Percentiles rank a stretch among this genome's conserved stretches.
phyloP scores from a whole-genome alignment of 2,797 vertebrate species.

The Ctenopoma kingsleyae region DNA sequence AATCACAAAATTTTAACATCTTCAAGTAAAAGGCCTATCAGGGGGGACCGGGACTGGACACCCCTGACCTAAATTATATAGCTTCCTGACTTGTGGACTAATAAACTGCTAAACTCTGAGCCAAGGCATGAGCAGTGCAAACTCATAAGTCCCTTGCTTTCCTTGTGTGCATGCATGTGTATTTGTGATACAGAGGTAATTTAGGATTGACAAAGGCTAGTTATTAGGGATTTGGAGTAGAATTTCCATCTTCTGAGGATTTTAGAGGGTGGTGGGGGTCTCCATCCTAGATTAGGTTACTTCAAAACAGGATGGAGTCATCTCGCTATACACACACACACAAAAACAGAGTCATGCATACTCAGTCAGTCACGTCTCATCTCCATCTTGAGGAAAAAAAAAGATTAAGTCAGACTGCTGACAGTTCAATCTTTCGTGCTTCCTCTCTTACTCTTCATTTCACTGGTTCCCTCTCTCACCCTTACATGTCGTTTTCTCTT shows the following conservation, averaged over 20 bases:
- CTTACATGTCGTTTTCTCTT: slow-evolving; percentile 42
- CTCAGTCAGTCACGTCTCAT: slow-evolving; percentile 46
- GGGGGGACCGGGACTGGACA: too few relatives aligned
- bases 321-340: slow-evolving; percentile 21
- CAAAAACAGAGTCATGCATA: slow-evolving; percentile 28
- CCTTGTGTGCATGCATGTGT: slow-evolving; percentile 28
- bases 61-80: neutral
- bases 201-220: slow-evolving; percentile 59
- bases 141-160: neutral
- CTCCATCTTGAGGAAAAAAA: slow-evolving; percentile 57
- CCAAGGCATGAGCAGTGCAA: neutral
- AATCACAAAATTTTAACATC: slow-evolving; percentile 3
- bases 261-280: slow-evolving; percentile 33
- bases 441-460: slow-evolving; percentile 39
- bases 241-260: slow-evolving; percentile 42
- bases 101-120: slow-evolving; percentile 17
- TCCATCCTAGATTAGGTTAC: slow-evolving; percentile 69
- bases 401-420: slow-evolving; percentile 63
- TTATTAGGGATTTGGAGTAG: slow-evolving; percentile 66
- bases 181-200: slow-evolving; percentile 50
- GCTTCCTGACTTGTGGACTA: neutral
- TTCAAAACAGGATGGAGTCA: slow-evolving; percentile 68
- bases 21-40: neutral
- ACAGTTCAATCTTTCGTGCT: slow-evolving; percentile 63
- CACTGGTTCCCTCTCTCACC: slow-evolving; percentile 32